Evolutionary conservation across 2,797 vertebrate species (phyloP), one percentile per base, ranked within the genome.

Genomic region (Zenarchopterus dispar): DNA sequence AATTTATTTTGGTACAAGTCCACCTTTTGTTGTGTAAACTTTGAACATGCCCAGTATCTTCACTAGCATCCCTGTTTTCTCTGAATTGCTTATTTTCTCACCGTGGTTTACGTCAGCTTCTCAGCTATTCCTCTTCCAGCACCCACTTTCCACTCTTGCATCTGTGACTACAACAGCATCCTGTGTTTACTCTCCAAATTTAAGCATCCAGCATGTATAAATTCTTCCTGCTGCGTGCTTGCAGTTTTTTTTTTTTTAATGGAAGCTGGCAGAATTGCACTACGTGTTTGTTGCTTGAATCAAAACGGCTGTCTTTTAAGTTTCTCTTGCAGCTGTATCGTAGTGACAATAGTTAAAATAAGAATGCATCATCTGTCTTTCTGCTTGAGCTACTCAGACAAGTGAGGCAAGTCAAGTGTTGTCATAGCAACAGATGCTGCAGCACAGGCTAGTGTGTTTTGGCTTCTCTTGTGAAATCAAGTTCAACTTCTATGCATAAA

Each of bases 401-500:
- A 77, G 61, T 70, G 71, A 17, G 72, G 62, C 68, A 69, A 70
- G 73, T 42, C 48, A 77, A 22, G 19, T 43, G 89, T 92, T 81
- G 88, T 84, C 81, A 85, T 87, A 84, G 88, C 75, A 88, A 91
- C 85, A 82, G 80, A 89, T 88, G 85, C 74, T 86, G 82, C 77
- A 67, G 75, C 59, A 55, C 69, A 65, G 60, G 62, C 78, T 70
- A 28, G 61, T 26, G 42, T 70, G 39, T 52, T 78, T 84, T 87
- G 76, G 67, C 62, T 54, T 81, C 86, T 83, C 84, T 84, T 84
- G 87, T 89, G 84, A 87, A 85, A 82, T 86, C 82, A 50, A 76
- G 73, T 78, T 75, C 31, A 70, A 73, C 62, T 71, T 80, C 21
- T 28, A 58, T 69, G 48, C 56, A 66, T 67, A 64, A 70, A 73